Conservation (phyloP, 2,797 vertebrate species). For the Eidolon dupreanum region DNA sequence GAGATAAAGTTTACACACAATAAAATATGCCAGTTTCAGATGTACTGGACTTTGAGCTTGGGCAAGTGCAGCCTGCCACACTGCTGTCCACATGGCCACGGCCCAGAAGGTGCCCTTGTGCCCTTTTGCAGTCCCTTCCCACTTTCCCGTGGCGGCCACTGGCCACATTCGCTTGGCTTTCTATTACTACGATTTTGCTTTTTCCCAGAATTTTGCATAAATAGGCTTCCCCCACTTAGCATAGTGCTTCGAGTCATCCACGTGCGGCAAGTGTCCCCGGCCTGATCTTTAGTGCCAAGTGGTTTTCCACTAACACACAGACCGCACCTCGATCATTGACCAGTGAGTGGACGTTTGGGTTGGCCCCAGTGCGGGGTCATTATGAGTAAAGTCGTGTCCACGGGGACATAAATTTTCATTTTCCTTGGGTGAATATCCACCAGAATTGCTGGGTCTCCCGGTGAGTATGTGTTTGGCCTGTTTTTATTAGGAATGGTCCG, state of each 20-base stretch:
- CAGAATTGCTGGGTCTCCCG: neutral
- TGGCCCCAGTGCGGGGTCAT: neutral
- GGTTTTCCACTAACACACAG: no score
- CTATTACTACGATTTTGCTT: neutral
- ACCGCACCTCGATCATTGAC: neutral
- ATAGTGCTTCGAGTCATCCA: neutral
- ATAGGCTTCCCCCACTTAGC: no score
- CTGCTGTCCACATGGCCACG: no score
- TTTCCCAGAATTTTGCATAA: neutral
- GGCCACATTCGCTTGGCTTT: neutral
- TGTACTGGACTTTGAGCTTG: no score
- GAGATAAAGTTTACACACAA: neutral
- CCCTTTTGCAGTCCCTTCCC: neutral
- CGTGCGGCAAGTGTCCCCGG: fast-evolving
- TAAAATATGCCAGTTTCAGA: neutral
- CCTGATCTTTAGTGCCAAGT: neutral
- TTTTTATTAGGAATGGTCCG: neutral
- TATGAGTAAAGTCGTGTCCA: neutral
- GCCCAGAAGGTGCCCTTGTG: no score
- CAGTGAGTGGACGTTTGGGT: no score
- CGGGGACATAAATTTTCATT: neutral
- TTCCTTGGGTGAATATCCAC: neutral
- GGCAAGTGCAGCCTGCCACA: no score
- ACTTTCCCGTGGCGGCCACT: no score
- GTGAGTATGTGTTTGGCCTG: neutral